These are phyloP conservation scores for Protaetia brevitarsis DNA, from an alignment of 1,140 invertebrate genomes.

Conservation along the genomic window DNA sequence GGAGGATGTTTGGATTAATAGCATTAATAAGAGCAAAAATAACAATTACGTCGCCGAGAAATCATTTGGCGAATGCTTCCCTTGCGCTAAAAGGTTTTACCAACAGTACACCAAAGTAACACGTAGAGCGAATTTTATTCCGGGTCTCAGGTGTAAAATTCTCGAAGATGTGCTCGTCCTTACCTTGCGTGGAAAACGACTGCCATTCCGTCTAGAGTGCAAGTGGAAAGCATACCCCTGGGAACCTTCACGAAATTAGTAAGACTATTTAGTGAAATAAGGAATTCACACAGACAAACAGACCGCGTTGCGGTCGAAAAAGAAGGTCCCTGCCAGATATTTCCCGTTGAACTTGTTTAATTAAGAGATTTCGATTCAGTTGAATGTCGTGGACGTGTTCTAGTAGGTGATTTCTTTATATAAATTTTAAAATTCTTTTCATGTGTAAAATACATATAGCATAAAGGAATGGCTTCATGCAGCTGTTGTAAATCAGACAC, in stretches of 20 bases:
- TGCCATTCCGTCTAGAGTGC: not conserved
- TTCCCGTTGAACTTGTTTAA: too few relatives aligned
- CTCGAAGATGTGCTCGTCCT: not conserved
- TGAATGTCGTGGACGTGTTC: too few relatives aligned
- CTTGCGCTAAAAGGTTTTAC: not conserved
- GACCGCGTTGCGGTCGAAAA: not conserved
- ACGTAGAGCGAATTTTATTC: not conserved
- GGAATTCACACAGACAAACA: not conserved
- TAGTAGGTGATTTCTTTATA: too few relatives aligned
- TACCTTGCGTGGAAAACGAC: not conserved
- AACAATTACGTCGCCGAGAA: not conserved
- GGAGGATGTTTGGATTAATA: not conserved
- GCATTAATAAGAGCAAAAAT: not conserved
- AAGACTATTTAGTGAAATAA: slow-evolving; percentile 15
- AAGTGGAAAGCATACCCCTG: not conserved
- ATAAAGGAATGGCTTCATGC: too few relatives aligned
- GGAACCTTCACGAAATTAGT: slow-evolving; percentile 14
- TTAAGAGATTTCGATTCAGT: too few relatives aligned
- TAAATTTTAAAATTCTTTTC: too few relatives aligned
- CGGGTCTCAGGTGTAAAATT: slow-evolving; percentile 5
- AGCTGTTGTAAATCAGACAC: too few relatives aligned
- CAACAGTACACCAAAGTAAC: not conserved
- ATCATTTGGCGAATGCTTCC: not conserved
- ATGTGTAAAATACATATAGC: too few relatives aligned
- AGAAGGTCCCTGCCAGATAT: not conserved